Percentiles rank a stretch among this genome's conserved stretches.
phyloP scores from a whole-genome alignment of 2,113 vertebrate species.

The Rostratula benghalensis region DNA sequence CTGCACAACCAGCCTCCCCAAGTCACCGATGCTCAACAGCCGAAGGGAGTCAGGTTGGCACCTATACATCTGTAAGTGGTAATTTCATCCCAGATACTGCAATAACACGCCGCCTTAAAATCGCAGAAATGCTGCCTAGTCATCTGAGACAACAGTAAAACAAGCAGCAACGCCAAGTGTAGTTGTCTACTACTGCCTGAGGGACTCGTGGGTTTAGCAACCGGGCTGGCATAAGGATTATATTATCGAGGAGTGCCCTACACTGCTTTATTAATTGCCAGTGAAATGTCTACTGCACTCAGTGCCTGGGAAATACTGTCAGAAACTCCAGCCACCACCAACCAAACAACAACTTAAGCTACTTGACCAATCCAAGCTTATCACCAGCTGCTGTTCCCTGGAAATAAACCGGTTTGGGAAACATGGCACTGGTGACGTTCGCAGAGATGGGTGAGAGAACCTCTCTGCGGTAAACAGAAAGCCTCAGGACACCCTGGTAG shows the following conservation, averaged over 20 bases:
- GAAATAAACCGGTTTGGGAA: background rate
- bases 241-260: conserved; percentile 59
- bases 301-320: conserved; percentile 29
- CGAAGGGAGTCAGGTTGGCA: conserved; percentile 5
- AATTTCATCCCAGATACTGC: conserved; percentile 29
- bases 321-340: background rate
- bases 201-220: conserved; percentile 64
- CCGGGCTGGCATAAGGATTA: conserved; percentile 67
- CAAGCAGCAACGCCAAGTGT: conserved; percentile 59
- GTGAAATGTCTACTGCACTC: conserved; percentile 55
- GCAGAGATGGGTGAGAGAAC: background rate
- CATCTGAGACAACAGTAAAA: conserved; percentile 71
- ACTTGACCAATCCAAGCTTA: background rate
- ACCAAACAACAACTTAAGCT: conserved; percentile 26
- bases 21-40: background rate
- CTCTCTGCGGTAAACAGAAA: background rate
- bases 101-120: conserved; percentile 61
- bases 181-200: conserved; percentile 68
- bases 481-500: conserved; percentile 1
- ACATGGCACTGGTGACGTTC: fast-evolving
- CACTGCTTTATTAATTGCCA: conserved; percentile 71
- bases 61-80: conserved; percentile 19
- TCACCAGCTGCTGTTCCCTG: background rate
- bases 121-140: conserved; percentile 64
- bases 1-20: background rate